phyloP scores from a whole-genome alignment of 2,797 vertebrate genomes.

The Silurus aristotelis region DNA sequence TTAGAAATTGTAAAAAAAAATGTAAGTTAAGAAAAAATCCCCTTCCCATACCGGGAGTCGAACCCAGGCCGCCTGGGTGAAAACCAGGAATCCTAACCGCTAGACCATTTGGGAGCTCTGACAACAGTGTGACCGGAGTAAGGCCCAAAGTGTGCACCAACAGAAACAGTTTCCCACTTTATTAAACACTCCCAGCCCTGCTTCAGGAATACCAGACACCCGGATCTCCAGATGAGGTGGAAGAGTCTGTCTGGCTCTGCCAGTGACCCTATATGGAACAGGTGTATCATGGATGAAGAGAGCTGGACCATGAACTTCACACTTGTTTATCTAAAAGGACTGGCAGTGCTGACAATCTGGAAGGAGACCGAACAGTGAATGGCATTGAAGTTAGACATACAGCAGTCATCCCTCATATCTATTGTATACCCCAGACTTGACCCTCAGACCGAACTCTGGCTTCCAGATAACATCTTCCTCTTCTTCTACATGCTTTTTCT shows the following conservation, averaged over 20 bases:
- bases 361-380: neutral
- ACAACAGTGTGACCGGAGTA: rapidly evolving
- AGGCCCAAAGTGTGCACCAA: neutral
- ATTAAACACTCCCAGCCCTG: neutral
- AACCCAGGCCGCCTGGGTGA: conserved; percentile 82
- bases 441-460: too few relatives aligned
- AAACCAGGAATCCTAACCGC: conserved; percentile 84
- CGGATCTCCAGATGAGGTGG: neutral
- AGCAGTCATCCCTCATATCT: neutral
- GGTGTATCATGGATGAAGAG: neutral
- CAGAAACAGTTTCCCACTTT: neutral
- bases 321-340: neutral
- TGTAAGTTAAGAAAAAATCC: rapidly evolving
- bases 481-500: neutral
- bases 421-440: too few relatives aligned
- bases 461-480: neutral
- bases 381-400: neutral
- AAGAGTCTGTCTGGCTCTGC: neutral
- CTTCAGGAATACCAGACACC: neutral
- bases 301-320: conserved; percentile 7
- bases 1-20: too few relatives aligned
- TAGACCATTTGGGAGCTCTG: conserved; percentile 77
- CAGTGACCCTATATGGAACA: neutral
- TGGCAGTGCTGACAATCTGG: neutral
- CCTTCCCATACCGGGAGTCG: conserved; percentile 80